Base-by-base conservation (phyloP, 1,140 invertebrate genomes). In the Drosophila melanica region DNA sequence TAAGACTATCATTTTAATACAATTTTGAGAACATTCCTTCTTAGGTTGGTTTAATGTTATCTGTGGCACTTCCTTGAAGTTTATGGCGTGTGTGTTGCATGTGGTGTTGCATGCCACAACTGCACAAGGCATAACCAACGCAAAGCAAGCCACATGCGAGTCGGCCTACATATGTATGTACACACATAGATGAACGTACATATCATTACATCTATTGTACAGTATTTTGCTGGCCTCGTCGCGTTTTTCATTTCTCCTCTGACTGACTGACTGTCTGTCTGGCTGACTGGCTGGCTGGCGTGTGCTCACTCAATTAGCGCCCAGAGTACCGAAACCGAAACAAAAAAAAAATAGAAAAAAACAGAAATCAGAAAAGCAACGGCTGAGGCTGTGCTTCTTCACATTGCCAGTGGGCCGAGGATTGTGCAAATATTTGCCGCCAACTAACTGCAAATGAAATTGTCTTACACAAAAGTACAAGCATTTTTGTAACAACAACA, bases 201-300 rank as follows among this genome's bases (percentile, higher is more conserved):
- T 69, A 65, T 66, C 58, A 69, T 55, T 77, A 67, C 64, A 55
- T 66, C 60, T 70, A 77, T 77, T 54, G 62, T 60, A 58, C n/a
- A 65, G 39, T 35, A 39, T 71, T 63, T 68, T 70, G 71, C 72
- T 79, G 84, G 86, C 79, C 82, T 89, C 76, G 84, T 54, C 75
- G 82, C 72, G 79, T 89, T 87, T 89, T 87, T 89, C 84, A 89
- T 87, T 87, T 87, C 82, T 87, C 82, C 82, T 89, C 82, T 86
- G 71, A 39, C 50, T 48, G 57, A 20, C 63, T 60, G 74, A 33
- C 50, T 41, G 44, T 41, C 42, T 47, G 71, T 41, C 42, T 47
- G 71, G n/a, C 48, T 47, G 55, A 30, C 45, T 60, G 47, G 7
- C 73, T 58, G 71, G 20, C 72, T 82, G 84, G 86, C 84, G 84